These are phyloP conservation scores for Characodon lateralis DNA, from an alignment of 2,797 vertebrate genomes.

Conservation along the genomic window DNA sequence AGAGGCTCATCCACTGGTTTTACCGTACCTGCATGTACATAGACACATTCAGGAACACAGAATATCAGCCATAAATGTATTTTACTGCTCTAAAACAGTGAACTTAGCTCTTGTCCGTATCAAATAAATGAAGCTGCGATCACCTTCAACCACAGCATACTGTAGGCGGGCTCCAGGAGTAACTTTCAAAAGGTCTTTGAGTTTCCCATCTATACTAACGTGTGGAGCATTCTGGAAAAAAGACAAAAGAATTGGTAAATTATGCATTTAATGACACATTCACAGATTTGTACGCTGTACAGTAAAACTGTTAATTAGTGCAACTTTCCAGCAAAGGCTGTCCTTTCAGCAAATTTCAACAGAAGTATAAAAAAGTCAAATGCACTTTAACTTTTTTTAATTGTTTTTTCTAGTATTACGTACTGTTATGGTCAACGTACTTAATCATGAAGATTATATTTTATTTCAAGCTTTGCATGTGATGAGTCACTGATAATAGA, in stretches of 20 bases:
- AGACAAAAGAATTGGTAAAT: conserved; percentile 8
- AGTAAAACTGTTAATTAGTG: not conserved
- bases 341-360: not conserved
- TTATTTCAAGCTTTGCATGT: not conserved
- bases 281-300: not conserved
- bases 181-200: conserved; percentile 79
- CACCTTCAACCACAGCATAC: conserved; percentile 89
- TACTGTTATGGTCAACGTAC: not conserved
- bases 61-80: not conserved
- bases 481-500: not conserved
- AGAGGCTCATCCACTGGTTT: conserved; percentile 79
- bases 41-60: conserved; percentile 5
- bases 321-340: not conserved
- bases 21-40: conserved; percentile 77
- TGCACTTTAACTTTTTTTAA: not conserved
- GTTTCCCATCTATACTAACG: conserved; percentile 76
- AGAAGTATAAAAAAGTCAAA: conserved; percentile 1
- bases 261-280: conserved; percentile 1
- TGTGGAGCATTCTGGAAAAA: conserved; percentile 82
- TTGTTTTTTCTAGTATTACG: not conserved
- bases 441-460: not conserved
- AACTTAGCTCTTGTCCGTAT: not conserved
- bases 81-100: not conserved
- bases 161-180: conserved; percentile 81
- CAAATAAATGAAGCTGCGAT: conserved; percentile 32